Base-by-base conservation (phyloP, 1,140 invertebrate species). In the Euglossa dilemma region DNA sequence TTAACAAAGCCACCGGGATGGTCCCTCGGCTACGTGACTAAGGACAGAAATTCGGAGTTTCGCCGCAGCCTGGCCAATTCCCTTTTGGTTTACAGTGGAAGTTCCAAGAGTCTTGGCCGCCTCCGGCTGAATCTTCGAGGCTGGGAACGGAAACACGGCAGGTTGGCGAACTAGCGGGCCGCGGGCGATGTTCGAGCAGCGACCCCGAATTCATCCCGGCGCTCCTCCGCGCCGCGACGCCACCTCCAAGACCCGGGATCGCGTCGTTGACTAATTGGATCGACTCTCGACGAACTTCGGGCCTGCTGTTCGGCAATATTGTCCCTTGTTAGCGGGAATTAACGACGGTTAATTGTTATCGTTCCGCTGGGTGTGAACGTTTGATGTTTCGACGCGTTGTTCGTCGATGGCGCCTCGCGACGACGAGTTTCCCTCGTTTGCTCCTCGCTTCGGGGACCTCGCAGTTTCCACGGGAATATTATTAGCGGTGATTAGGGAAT, bases 91-190 rank as follows among this genome's bases (percentile, higher is more conserved):
- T 67, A 56, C 50, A 25, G 20, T 47, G n/a, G 36, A 83, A 86
- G 85, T 86, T 74, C 56, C 63, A 45, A 20, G 84, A 82, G 84
- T 78, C 85, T 72, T 85, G 72, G 64, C 47, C 67, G 85, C 85
- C 76, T 43, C 73, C 28, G 73, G 85, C 84, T 18, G 43, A 70
- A 77, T 77, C 61, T 74, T n/a, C 25, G 23, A 8, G 63, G 57
- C 45, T 12, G 81, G 14, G 36, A 59, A 59, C 52, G 73, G 67
- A 71, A 67, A 56, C 66, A 23, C 52, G 23, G 28, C 63, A 45
- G 36, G 56, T 20, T 11, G 59, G 64, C 50, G 36, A 74, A 71
- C 71, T 28, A 63, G 23, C 64, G 57, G 69, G 52, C 83, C 64
- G 16, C 57, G 36, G 74, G 69, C 70, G 63, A 85, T 78, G 77